phyloP scores from a whole-genome alignment of 2,113 vertebrate genomes.

The Scomber colias region DNA sequence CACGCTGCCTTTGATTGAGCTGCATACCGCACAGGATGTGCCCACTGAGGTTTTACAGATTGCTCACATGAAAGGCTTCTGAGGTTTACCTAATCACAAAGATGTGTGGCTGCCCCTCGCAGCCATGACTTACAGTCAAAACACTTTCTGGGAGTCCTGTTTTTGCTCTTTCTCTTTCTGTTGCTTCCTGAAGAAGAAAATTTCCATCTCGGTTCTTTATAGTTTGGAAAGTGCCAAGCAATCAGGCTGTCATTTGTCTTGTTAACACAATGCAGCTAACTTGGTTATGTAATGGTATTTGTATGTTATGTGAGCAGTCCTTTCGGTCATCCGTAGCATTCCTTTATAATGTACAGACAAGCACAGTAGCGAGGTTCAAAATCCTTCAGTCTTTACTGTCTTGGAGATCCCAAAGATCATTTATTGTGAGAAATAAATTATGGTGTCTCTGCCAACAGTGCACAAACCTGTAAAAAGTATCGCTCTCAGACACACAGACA shows the following conservation, averaged over 20 bases:
- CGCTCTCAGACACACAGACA: conserved; percentile 25
- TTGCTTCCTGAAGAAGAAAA: conserved; percentile 30
- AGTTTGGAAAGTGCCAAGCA: conserved; percentile 45
- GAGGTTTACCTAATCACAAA: conserved; percentile 79
- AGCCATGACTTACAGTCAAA: conserved; percentile 68
- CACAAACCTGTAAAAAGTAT: conserved; percentile 52
- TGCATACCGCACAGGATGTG: conserved; percentile 75
- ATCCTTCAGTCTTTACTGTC: conserved; percentile 19
- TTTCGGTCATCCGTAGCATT: conserved; percentile 58
- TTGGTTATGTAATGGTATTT: conserved; percentile 72
- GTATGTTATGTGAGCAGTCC: conserved; percentile 61
- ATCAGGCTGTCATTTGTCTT: conserved; percentile 60
- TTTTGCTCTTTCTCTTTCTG: conserved; percentile 48
- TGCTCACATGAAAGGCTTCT: conserved; percentile 76
- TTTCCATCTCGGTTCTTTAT: conserved; percentile 28
- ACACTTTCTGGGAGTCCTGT: conserved; percentile 59
- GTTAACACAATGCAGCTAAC: conserved; percentile 67
- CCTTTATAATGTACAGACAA: conserved; percentile 47
- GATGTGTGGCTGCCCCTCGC: conserved; percentile 69
- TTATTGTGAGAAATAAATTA: conserved; percentile 46
- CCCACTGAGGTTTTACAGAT: conserved; percentile 73
- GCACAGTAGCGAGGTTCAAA: conserved; percentile 7
- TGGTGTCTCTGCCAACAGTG: conserved; percentile 23
- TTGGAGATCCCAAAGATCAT: conserved; percentile 14
- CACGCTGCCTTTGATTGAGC: conserved; percentile 66